phyloP scores from a whole-genome alignment of 2,888 invertebrate genomes.

The Hermodice carunculata region DNA sequence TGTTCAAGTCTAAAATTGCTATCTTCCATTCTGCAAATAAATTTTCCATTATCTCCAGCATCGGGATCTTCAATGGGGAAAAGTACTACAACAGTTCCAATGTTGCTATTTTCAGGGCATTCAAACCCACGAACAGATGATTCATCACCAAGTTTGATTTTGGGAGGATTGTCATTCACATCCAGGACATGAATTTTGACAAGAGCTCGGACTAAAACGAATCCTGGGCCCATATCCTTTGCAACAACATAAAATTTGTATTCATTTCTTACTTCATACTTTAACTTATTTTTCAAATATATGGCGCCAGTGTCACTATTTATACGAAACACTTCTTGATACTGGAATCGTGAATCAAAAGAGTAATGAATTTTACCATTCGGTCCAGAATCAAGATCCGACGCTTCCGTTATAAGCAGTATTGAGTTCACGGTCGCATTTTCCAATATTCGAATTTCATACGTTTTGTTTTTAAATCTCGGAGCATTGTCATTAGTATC shows the following conservation, averaged over 20 bases:
- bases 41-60: background rate
- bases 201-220: constrained; percentile 82
- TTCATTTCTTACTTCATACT: constrained; percentile 7
- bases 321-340: background rate
- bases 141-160: constrained; percentile 85
- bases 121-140: background rate
- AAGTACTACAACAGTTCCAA: constrained; percentile 7
- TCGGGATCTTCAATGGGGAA: constrained; percentile 9
- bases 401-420: background rate
- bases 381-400: constrained; percentile 3
- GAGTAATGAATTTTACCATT: constrained; percentile 2
- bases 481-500: constrained; percentile 17
- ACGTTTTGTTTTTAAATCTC: constrained; percentile 2
- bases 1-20: background rate
- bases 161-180: constrained; percentile 89
- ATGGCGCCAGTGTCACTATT: background rate
- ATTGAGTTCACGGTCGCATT: constrained; percentile 4
- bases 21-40: background rate
- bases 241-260: constrained; percentile 30
- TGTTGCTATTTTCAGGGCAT: background rate
- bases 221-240: constrained; percentile 68
- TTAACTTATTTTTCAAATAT: constrained; percentile 5
- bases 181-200: constrained; percentile 73
- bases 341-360: background rate
- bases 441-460: constrained; percentile 1